A percentile compares a stretch with the other conserved stretches of the same genome.
Conservation (phyloP, 1,140 invertebrate genomes). For the Homarus americanus region DNA sequence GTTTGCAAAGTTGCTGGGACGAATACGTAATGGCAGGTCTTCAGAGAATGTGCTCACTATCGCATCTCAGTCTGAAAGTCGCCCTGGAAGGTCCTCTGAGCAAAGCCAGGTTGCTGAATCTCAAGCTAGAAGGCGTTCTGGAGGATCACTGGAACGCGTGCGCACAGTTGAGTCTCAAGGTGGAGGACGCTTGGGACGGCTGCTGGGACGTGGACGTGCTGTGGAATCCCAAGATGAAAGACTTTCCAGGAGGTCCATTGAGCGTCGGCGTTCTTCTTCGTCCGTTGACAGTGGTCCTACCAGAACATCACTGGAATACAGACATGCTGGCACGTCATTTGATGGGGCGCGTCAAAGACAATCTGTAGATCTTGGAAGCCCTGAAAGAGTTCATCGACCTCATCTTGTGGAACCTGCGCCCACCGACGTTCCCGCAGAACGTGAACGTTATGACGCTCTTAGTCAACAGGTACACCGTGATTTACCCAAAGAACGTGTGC, state of each 20-base stretch:
- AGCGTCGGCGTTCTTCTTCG: neutral
- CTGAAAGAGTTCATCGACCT: neutral
- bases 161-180: constrained; percentile 6
- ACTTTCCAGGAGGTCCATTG: neutral
- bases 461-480: neutral
- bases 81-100: neutral
- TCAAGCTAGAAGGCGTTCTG: neutral
- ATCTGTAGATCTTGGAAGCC: constrained; percentile 1
- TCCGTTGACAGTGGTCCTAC: neutral
- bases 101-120: neutral
- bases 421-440: neutral
- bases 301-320: neutral
- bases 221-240: neutral
- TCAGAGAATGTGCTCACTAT: too few relatives aligned
- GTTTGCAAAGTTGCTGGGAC: too few relatives aligned
- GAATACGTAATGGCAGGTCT: too few relatives aligned
- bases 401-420: neutral
- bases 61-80: neutral
- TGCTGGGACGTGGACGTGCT: neutral
- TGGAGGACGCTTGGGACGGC: neutral
- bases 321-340: neutral
- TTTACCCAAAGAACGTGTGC: neutral
- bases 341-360: neutral
- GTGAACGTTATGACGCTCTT: neutral
- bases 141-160: constrained; percentile 1